phyloP scores from a whole-genome alignment of 2,888 invertebrate genomes.

The Melanotus villosus region DNA sequence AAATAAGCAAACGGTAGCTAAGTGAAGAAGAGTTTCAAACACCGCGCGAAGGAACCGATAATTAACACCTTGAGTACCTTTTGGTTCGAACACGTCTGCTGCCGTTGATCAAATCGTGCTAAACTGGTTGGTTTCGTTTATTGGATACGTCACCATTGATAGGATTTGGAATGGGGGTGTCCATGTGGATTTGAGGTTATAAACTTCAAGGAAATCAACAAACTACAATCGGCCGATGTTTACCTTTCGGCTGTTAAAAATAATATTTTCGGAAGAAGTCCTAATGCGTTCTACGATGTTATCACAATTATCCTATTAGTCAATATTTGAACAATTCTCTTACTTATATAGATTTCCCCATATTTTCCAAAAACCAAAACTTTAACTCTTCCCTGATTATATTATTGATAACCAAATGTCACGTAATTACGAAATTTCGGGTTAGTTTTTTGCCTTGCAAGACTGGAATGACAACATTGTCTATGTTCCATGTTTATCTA shows the following conservation, averaged over 20 bases:
- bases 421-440: too few relatives aligned
- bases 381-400: too few relatives aligned
- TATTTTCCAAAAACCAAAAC: too few relatives aligned
- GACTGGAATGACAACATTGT: too few relatives aligned
- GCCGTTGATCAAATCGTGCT: conserved; percentile 30
- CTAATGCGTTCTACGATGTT: neutral
- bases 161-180: conserved; percentile 45
- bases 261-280: neutral
- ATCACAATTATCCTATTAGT: neutral
- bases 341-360: too few relatives aligned
- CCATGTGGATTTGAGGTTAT: conserved; percentile 30
- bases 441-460: too few relatives aligned
- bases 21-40: conserved; percentile 9
- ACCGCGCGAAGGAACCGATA: conserved; percentile 24
- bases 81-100: conserved; percentile 30
- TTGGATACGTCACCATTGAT: conserved; percentile 42
- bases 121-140: conserved; percentile 42
- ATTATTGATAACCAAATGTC: too few relatives aligned
- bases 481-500: too few relatives aligned
- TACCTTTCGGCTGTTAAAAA: conserved; percentile 15
- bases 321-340: too few relatives aligned
- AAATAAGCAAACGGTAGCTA: neutral
- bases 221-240: conserved; percentile 14
- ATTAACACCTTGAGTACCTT: conserved; percentile 31
- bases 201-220: conserved; percentile 41